phyloP scores from a whole-genome alignment of 2,113 vertebrate species.

The Bubo bubo region DNA sequence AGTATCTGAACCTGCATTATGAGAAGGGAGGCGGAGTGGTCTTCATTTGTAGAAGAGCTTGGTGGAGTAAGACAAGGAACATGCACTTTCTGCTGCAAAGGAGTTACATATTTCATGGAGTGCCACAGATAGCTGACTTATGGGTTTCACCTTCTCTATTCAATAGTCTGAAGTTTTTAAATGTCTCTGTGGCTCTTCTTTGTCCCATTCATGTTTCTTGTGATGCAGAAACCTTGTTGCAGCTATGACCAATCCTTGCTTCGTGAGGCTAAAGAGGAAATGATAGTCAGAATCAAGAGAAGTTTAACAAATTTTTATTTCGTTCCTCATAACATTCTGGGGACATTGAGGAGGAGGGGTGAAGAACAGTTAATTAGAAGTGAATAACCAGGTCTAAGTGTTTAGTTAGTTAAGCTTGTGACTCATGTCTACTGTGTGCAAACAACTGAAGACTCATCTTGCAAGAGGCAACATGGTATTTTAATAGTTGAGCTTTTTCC shows the following conservation, averaged over 20 bases:
- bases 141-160: neutral
- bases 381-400: neutral
- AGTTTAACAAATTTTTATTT: neutral
- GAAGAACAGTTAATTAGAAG: neutral
- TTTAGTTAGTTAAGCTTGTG: neutral
- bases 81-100: neutral
- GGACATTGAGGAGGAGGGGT: neutral
- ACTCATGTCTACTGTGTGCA: conserved; percentile 23
- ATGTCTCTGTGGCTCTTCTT: neutral
- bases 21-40: neutral
- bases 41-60: neutral
- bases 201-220: neutral
- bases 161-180: neutral
- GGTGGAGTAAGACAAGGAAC: neutral
- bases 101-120: neutral
- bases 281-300: neutral
- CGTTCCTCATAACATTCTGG: neutral
- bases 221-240: neutral
- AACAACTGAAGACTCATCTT: conserved; percentile 25
- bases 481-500: neutral
- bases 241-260: neutral
- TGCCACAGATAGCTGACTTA: neutral
- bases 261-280: neutral
- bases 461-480: neutral
- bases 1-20: neutral